Conservation (phyloP, 1,140 invertebrate genomes). For the Sycophaga agraensis region DNA sequence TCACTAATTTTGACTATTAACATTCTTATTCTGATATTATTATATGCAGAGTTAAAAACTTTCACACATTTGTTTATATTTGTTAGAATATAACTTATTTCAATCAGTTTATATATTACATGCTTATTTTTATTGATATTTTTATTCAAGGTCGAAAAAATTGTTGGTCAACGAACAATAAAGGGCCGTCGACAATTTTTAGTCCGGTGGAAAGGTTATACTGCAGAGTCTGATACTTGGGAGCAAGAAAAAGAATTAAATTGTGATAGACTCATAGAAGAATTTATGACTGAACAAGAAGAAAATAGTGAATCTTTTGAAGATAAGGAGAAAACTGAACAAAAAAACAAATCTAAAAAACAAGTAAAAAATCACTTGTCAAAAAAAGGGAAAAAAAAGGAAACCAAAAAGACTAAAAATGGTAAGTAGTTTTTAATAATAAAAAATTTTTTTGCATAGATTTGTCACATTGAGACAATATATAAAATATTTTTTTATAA, state of each 20-base stretch:
- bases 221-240: slow-evolving; percentile 74
- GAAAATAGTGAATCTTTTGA: slow-evolving; percentile 39
- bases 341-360: slow-evolving; percentile 32
- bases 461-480: background rate
- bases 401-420: no score
- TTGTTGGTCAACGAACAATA: slow-evolving; percentile 68
- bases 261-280: slow-evolving; percentile 68
- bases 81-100: background rate
- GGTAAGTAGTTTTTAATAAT: slow-evolving; percentile 31
- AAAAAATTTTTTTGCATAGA: background rate
- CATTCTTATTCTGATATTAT: background rate
- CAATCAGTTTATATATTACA: background rate
- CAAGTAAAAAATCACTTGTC: slow-evolving; percentile 23
- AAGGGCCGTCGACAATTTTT: slow-evolving; percentile 71
- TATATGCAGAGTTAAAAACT: background rate
- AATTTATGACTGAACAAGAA: slow-evolving; percentile 59
- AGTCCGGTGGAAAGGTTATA: slow-evolving; percentile 82
- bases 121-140: slow-evolving; percentile 1
- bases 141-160: slow-evolving; percentile 65
- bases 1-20: background rate
- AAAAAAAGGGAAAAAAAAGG: slow-evolving; percentile 5
- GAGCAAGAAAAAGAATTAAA: slow-evolving; percentile 75
- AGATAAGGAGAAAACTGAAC: slow-evolving; percentile 17
- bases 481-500: background rate
- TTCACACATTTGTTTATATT: background rate